Percentiles rank a stretch among this genome's conserved stretches.
These are phyloP conservation scores for Philaethria dido DNA, from an alignment of 2,888 invertebrate genomes.

Conservation along the genomic window DNA sequence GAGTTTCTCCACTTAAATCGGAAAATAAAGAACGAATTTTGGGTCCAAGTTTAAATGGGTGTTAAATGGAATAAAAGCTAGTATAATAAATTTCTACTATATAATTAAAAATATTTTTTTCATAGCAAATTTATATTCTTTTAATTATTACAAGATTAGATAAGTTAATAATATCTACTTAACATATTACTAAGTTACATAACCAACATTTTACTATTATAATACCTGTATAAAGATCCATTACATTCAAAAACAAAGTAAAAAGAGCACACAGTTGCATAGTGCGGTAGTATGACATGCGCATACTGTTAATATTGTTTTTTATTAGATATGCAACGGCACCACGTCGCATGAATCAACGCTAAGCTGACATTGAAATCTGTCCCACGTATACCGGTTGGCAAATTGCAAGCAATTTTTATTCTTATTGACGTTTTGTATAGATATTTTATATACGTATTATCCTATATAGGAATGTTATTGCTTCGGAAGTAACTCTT, in stretches of 20 bases:
- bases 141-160: no score
- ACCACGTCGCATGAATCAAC: constrained; percentile 34
- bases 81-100: no score
- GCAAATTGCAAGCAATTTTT: constrained; percentile 25
- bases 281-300: constrained; percentile 14
- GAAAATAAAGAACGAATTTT: no score
- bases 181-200: no score
- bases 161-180: no score
- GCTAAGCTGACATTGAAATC: constrained; percentile 31
- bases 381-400: constrained; percentile 34
- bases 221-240: background rate
- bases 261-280: background rate
- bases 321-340: constrained; percentile 38
- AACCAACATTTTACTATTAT: no score
- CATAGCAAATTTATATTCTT: no score
- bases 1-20: no score
- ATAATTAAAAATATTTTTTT: no score
- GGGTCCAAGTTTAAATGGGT: no score
- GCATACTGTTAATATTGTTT: constrained; percentile 35
- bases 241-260: constrained; percentile 1
- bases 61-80: no score
- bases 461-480: background rate
- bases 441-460: background rate
- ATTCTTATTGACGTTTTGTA: constrained; percentile 12
- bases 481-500: constrained; percentile 6